Base-by-base conservation (phyloP, 2,113 vertebrate species). In the Xenopus borealis region DNA sequence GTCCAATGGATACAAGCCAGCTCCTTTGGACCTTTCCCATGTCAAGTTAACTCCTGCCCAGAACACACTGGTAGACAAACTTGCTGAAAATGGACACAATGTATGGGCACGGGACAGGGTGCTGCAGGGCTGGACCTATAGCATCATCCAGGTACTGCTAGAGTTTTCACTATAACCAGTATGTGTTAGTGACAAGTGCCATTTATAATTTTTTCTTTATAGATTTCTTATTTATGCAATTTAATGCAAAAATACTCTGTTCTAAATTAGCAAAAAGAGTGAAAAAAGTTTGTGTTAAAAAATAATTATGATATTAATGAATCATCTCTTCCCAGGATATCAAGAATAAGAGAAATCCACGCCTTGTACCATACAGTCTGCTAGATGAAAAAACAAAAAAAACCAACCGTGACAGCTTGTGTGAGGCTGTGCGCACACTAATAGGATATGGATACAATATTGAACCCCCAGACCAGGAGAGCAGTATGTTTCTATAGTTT, bases 371-470 rank as follows among this genome's bases (percentile, higher is more conserved):
- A 3, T 97, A 97, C 82, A 91, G 90, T 85, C 85, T 97, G 53
- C 88, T 97, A 80, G 95, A 97, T 0, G 95, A 97, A 85, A 89
- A 88, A 85, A 97, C 95, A 57, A 97, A 97, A 87, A 96, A 95
- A 85, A 96, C 94, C 7, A 97, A 97, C 83, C 83, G 95, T 59
- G 94, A 97, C 86, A 97, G 95, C 30, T 91, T 97, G 0, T 94
- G 95, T 81, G 95, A 95, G 50, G 95, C 95, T 0, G 94, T 96
- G 72, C 94, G 95, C 52, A 97, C 95, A 5, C 92, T 97, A 55
- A 91, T 97, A 19, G 94, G 95, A 78, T 96, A 97, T 0, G 95
- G 95, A 81, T 97, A 96, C 87, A 97, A 96, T 85, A 94, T 97
- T 0, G 95, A 96, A 68, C 95, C 95, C 0, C 95, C 95, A 0